Evolutionary conservation across 2,113 vertebrate species (phyloP), one percentile per base, ranked within the genome.

Genomic region (Pseudolaguvia tuberculata): DNA sequence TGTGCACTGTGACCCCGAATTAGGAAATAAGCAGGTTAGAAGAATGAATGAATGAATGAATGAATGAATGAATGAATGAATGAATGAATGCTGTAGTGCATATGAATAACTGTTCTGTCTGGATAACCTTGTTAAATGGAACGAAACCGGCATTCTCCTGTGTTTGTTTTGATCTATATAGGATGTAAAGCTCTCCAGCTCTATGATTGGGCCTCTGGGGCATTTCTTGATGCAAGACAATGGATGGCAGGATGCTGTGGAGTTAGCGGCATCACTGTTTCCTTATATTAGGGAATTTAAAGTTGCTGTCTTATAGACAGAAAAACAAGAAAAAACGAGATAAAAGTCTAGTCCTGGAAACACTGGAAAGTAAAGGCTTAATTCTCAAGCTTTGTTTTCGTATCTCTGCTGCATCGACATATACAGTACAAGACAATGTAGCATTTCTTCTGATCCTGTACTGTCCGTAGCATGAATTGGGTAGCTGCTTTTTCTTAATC

Each of bases 331-430:
- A 59, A 53, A 83, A 3, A 51, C 53, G 55, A 83, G 81, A 81
- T 65, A 75, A 77, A 86, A 78, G 80, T 23, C 39, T 31, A 70
- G 52, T 39, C 45, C 61, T 66, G 65, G 75, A 82, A 79, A 70
- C 79, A 80, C 76, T 79, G 31, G 6, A 35, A 35, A 78, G 79
- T 48, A 78, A 58, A 45, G 56, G 79, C 87, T 89, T 86, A 86
- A 86, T 85, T 86, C 88, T 74, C 81, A 14, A 56, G 47, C 62
- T 53, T 77, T 59, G 21, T 35, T 73, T 57, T 78, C 53, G 67
- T 58, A 65, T 47, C 14, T 17, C 45, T 53, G 39, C 50, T 27
- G 50, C 39, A 51, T 14, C 61, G 57, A 55, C 45, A 47, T 51
- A 45, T 71, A 53, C n/a, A n/a, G n/a, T n/a, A n/a, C 20, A 8